Base-by-base conservation (phyloP, 2,113 vertebrate species). In the Nycticebus coucang region DNA sequence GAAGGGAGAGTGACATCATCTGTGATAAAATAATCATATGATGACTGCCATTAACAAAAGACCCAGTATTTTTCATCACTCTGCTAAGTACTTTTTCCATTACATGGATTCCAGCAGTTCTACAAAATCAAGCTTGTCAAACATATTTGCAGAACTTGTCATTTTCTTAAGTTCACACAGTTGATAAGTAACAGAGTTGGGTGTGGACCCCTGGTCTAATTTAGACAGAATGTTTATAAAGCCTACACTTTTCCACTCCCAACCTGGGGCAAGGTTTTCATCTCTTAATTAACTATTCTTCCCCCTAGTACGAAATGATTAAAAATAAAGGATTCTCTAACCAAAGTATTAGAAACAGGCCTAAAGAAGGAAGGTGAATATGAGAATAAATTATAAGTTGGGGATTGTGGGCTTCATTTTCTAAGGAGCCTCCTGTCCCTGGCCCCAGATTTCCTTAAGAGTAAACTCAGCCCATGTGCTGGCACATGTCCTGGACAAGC, bases 91-190 rank as follows among this genome's bases (percentile, higher is more conserved):
- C 53, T 87, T 90, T 64, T 90, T 37, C 11, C 0, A 62, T 84
- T 79, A 37, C n/a, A 93, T 41, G 74, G 19, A 87, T 94, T 87
- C 30, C 28, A 80, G 53, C 13, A 84, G 50, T 21, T 28, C 64
- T 79, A 79, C 28, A 80, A 82, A 37, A 62, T 33, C 74, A 28
- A 22, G 37, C 1, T 79, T 90, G 64, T 24, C 60, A 84, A 35
- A 57, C 41, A 91, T 91, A 50, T 74, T 71, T 66, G 10, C 30
- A 90, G 57, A 88, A 94, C 50, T 89, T 95, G 2, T 41, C 41
- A 55, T 94, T 72, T 92, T 95, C 85, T 93, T 41, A 69, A 78
- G 19, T 82, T 93, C 55, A 64, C 24, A 75, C 68, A 57, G 45
- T 18, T 89, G 35, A 5, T 72, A 82, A 93, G 10, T 72, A 22